These are phyloP conservation scores for Chiloscyllium punctatum DNA, from an alignment of 2,797 vertebrate species.

Conservation along the genomic window DNA sequence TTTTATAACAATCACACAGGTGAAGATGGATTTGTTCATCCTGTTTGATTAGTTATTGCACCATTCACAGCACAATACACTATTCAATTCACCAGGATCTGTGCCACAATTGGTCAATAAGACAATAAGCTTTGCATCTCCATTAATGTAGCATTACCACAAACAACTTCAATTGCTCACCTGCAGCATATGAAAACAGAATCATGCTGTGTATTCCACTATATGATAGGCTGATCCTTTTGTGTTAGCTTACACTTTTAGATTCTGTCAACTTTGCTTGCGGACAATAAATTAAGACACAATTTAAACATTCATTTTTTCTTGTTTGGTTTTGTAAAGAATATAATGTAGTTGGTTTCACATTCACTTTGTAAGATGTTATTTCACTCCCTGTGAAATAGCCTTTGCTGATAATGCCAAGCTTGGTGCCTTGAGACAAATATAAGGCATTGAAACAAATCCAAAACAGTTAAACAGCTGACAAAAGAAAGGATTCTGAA, in stretches of 20 bases:
- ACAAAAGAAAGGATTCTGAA: not conserved
- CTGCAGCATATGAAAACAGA: not conserved
- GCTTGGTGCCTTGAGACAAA: slow-evolving; percentile 6
- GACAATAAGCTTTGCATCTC: not conserved
- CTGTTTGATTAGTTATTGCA: not conserved
- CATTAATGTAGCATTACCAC: not conserved
- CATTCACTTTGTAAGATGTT: not conserved
- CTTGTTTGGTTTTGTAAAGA: not conserved
- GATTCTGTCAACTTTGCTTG: not conserved
- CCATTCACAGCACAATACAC: not conserved
- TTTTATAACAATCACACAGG: not conserved
- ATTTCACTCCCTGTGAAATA: not conserved
- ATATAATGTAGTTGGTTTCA: not conserved
- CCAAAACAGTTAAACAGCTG: not conserved
- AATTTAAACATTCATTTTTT: not conserved
- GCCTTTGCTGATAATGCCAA: slow-evolving; percentile 11
- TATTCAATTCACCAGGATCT: not conserved
- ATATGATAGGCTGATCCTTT: not conserved
- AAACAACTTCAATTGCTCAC: not conserved
- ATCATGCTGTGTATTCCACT: not conserved
- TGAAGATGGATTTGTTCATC: not conserved
- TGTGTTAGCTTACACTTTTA: not conserved
- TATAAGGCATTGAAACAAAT: not conserved
- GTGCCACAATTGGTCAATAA: not conserved
- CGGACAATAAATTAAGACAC: not conserved